A percentile compares a stretch with the other conserved stretches of the same genome.
Conservation (phyloP, 2,888 invertebrate genomes). For the Phortica magna region DNA sequence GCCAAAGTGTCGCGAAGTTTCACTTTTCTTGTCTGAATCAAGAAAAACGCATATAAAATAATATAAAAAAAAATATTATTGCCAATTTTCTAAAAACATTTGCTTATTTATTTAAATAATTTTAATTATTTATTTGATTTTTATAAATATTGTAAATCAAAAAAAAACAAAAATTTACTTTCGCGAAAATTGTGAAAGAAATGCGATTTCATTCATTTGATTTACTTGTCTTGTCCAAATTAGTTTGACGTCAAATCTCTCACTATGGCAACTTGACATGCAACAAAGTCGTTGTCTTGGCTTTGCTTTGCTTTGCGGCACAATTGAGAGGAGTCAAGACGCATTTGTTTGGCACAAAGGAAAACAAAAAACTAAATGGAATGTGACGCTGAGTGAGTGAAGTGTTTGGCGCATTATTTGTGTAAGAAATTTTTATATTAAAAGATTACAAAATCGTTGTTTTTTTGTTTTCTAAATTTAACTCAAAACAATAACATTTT, state of each 20-base stretch:
- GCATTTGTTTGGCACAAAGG: too few species aligned
- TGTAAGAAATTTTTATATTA: too few species aligned
- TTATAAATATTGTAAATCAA: not conserved
- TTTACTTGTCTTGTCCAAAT: not conserved
- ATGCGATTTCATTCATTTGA: not conserved
- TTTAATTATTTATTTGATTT: not conserved
- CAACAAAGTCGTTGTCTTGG: not conserved
- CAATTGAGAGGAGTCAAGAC: too few species aligned
- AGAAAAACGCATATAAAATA: not conserved
- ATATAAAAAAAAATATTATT: not conserved
- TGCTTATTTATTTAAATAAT: not conserved
- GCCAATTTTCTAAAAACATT: not conserved
- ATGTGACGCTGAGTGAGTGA: too few species aligned
- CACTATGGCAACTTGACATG: not conserved
- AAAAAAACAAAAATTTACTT: too few species aligned
- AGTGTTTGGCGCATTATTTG: too few species aligned
- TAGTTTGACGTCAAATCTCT: not conserved
- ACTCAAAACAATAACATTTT: too few species aligned
- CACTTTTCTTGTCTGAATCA: not conserved
- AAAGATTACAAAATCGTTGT: too few species aligned
- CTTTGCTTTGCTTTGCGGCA: not conserved
- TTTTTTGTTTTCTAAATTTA: too few species aligned
- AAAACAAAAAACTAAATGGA: too few species aligned
- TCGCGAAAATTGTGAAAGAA: not conserved
- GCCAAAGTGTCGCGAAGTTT: not conserved